These are phyloP conservation scores for Mirza zaza DNA, from an alignment of 2,113 vertebrate species.

Conservation along the genomic window DNA sequence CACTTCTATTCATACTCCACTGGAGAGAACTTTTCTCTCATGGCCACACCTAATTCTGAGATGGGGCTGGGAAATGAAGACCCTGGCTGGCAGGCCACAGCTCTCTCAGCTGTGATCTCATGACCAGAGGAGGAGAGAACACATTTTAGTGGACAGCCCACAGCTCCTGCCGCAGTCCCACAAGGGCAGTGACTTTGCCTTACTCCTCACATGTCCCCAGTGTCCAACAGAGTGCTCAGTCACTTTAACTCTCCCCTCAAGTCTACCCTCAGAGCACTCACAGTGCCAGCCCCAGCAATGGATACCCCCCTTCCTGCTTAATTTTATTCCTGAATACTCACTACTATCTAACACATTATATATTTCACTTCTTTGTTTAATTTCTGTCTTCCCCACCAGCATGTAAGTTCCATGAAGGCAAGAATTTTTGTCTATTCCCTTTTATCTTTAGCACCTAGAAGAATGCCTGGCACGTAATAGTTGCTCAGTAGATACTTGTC, in stretches of 20 bases:
- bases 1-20: neutral
- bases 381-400: neutral
- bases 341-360: neutral
- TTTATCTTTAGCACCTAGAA: neutral
- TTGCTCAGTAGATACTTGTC: neutral
- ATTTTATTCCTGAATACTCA: neutral
- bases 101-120: neutral
- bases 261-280: neutral
- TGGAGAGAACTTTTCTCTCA: neutral
- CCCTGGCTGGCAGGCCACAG: neutral
- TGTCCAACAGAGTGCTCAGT: neutral
- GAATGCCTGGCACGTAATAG: neutral
- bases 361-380: neutral
- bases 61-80: neutral
- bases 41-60: neutral
- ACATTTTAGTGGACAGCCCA: neutral
- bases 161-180: neutral
- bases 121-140: neutral
- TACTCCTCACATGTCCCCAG: neutral
- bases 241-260: neutral
- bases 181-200: neutral
- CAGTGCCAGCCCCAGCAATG: neutral
- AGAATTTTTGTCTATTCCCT: neutral
- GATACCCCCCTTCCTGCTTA: neutral
- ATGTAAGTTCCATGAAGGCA: neutral